phyloP scores from a whole-genome alignment of 2,113 vertebrate genomes.

The Salvelinus sp. region DNA sequence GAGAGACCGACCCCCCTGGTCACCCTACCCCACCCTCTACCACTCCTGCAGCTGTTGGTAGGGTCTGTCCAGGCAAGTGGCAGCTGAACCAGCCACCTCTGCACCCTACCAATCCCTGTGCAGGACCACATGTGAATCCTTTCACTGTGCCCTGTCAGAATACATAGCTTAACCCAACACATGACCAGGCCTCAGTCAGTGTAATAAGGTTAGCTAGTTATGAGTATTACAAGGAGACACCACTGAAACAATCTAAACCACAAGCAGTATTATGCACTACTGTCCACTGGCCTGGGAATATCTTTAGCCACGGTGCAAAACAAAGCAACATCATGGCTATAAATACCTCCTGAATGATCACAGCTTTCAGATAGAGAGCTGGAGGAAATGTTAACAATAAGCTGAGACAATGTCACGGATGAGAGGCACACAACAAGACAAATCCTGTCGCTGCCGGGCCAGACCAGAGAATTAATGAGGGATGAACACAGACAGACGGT shows the following conservation, averaged over 20 bases:
- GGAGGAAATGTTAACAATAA: slow-evolving; percentile 52
- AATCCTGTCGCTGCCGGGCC: neutral
- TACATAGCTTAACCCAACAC: neutral
- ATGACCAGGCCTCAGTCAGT: neutral
- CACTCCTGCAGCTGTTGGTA: neutral
- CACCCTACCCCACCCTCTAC: neutral
- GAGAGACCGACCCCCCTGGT: neutral
- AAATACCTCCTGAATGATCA: slow-evolving; percentile 57
- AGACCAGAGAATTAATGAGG: neutral
- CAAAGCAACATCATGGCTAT: slow-evolving; percentile 53
- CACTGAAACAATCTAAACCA: too few species aligned
- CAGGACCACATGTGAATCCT: too few species aligned
- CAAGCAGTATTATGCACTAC: too few species aligned
- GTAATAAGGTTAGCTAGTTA: neutral
- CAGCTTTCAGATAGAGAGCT: slow-evolving; percentile 39
- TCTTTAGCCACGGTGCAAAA: slow-evolving; percentile 65
- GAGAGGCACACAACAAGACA: slow-evolving; percentile 26
- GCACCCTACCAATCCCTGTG: neutral
- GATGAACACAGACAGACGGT: neutral
- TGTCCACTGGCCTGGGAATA: slow-evolving; percentile 26
- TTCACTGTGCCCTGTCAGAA: neutral
- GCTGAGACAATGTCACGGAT: slow-evolving; percentile 51
- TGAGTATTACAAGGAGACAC: neutral
- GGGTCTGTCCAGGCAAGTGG: neutral
- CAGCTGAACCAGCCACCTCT: slow-evolving; percentile 24